Percentiles rank a stretch among this genome's conserved stretches.
Conservation (phyloP, 2,113 vertebrate genomes). For the Piprites chloris region DNA sequence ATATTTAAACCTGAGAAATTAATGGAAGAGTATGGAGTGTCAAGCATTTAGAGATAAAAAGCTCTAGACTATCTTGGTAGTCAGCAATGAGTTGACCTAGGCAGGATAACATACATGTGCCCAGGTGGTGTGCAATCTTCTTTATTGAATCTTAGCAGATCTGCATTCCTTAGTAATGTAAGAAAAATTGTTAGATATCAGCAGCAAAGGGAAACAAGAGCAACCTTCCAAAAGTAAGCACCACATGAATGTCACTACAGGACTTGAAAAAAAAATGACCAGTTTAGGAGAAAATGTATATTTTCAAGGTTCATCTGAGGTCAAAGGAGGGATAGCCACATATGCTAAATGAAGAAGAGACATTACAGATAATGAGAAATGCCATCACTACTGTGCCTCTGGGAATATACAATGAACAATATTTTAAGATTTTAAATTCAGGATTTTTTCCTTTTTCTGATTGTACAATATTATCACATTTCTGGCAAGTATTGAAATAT, state of each 20-base stretch:
- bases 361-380: not conserved
- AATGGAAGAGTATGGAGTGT: not conserved
- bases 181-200: not conserved
- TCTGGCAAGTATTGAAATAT: not conserved
- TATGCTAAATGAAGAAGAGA: not conserved
- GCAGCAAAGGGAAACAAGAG: not conserved
- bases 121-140: not conserved
- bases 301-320: not conserved
- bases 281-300: not conserved
- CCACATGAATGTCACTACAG: not conserved
- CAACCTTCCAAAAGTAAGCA: not conserved
- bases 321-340: not conserved
- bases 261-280: not conserved
- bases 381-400: accelerated
- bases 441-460: not conserved
- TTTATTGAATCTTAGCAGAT: not conserved
- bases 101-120: not conserved
- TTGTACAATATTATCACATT: not conserved
- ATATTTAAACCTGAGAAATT: not conserved
- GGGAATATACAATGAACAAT: not conserved
- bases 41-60: not conserved
- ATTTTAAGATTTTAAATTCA: not conserved
- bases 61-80: not conserved
- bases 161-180: not conserved
- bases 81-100: not conserved